Base-by-base conservation (phyloP, 2,888 invertebrate genomes). In the Rhynchonema sp. region DNA sequence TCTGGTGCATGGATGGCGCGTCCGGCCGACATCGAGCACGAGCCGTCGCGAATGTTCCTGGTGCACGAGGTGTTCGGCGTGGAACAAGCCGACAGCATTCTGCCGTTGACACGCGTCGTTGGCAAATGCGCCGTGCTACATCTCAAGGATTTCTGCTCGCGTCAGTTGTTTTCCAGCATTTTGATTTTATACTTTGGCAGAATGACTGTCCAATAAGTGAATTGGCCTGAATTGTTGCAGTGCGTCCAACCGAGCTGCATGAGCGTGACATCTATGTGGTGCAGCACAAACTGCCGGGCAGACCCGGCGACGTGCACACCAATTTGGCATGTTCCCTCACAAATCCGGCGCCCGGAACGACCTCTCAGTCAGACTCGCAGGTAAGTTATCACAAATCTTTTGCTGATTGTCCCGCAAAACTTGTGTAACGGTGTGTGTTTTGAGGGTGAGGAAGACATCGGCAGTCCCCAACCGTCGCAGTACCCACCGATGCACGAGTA, bases 1-100 rank as follows among this genome's bases (percentile, higher is more conserved):
- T 86, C 86, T 63, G 96, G 96, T 0, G 89, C 92, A 0, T 89
- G 88, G 84, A 82, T 94, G 66, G 82, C 94, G 59, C 82, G 86
- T 57, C 89, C 94, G 0, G 80, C 82, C 1, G 94, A 94, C 75
- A 84, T 91, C 22, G 82, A 85, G 20, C 85, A 86, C 69, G 70
- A 69, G 55, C 74, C 74, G 0, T 73, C 74, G 1, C 66, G 75
- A 2, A 69, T 86, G 57, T 92, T 89, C 76, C 96, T 87, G 78
- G 85, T 87, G 67, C 88, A 90, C 77, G 96, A 98, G 77, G 82
- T 94, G 62, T 64, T 68, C 52, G 69, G 65, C 22, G 66, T 69
- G 29, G 65, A 68, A 38, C 67, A 68, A n/a, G 63, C 65, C 64
- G 91, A 91, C 72, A 90, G 90, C 70, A 86, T 87, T 0, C 87